phyloP scores from a whole-genome alignment of 2,797 vertebrate genomes.

The Sphenopsis melanotis region DNA sequence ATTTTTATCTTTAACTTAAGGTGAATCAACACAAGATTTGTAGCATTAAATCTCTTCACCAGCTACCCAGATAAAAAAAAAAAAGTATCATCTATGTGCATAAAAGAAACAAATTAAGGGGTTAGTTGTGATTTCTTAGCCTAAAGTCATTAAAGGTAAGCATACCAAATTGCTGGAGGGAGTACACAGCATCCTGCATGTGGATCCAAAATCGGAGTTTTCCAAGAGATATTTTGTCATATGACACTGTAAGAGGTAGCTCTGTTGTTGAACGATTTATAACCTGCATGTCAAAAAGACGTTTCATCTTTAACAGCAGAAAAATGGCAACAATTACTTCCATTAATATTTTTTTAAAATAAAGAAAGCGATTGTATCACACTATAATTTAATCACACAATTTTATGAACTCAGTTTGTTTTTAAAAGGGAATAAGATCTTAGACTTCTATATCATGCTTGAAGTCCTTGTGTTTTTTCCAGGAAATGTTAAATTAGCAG shows the following conservation, averaged over 20 bases:
- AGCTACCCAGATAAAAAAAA: not conserved
- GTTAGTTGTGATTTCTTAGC: not conserved
- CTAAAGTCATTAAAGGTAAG: not conserved
- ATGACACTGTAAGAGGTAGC: conserved; percentile 89
- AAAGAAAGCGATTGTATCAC: not conserved
- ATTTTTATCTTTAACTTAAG: not conserved
- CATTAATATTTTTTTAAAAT: not conserved
- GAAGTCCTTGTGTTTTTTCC: not conserved
- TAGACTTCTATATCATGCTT: not conserved
- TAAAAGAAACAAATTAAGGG: not conserved
- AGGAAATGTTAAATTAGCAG: not conserved
- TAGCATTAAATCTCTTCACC: not conserved
- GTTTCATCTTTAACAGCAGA: not conserved
- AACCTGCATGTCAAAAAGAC: conserved; percentile 72
- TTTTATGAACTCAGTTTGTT: not conserved
- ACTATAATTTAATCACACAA: not conserved
- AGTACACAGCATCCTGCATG: conserved; percentile 91
- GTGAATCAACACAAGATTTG: not conserved
- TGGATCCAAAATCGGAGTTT: conserved; percentile 94
- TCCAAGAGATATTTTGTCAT: conserved; percentile 89
- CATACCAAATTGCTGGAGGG: conserved; percentile 92
- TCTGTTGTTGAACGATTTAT: conserved; percentile 84
- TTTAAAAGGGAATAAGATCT: not conserved
- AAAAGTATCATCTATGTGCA: not conserved
- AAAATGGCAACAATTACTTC: not conserved